These are phyloP conservation scores for Caenorhabditis latens DNA, from an alignment of 1,140 invertebrate species.

Conservation along the genomic window DNA sequence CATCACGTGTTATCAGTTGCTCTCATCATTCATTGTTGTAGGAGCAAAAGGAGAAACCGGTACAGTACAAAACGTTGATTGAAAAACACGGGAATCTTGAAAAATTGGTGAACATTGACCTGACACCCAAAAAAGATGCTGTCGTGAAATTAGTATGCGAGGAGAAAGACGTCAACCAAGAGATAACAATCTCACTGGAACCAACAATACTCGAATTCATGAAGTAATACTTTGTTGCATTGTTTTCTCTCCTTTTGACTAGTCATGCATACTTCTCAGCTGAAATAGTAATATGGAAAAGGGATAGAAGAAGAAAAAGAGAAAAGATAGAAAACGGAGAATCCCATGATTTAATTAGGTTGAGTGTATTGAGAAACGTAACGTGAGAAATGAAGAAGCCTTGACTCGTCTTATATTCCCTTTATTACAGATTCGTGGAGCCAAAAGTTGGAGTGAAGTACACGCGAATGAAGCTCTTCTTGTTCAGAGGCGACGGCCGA, in stretches of 20 bases:
- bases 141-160: slow-evolving; percentile 63
- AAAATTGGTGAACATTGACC: slow-evolving; percentile 64
- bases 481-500: not conserved
- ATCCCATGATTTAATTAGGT: slow-evolving; percentile 45
- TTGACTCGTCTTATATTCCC: not conserved
- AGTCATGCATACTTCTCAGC: not conserved
- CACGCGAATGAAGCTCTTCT: slow-evolving; percentile 54
- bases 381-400: slow-evolving; percentile 3
- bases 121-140: slow-evolving; percentile 62
- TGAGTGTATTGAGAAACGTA: not conserved
- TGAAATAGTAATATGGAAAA: slow-evolving; percentile 5
- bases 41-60: slow-evolving; percentile 68
- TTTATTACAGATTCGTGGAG: slow-evolving; percentile 59
- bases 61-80: slow-evolving; percentile 61
- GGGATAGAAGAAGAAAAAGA: not conserved
- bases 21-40: slow-evolving; percentile 32
- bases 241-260: not conserved
- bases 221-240: slow-evolving; percentile 57
- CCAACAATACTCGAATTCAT: slow-evolving; percentile 62
- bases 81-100: slow-evolving; percentile 66
- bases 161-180: slow-evolving; percentile 57
- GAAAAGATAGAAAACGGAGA: not conserved
- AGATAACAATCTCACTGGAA: slow-evolving; percentile 59
- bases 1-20: no score
- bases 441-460: slow-evolving; percentile 54